phyloP scores from a whole-genome alignment of 2,888 invertebrate species.

The Caenorhabditis angaria region DNA sequence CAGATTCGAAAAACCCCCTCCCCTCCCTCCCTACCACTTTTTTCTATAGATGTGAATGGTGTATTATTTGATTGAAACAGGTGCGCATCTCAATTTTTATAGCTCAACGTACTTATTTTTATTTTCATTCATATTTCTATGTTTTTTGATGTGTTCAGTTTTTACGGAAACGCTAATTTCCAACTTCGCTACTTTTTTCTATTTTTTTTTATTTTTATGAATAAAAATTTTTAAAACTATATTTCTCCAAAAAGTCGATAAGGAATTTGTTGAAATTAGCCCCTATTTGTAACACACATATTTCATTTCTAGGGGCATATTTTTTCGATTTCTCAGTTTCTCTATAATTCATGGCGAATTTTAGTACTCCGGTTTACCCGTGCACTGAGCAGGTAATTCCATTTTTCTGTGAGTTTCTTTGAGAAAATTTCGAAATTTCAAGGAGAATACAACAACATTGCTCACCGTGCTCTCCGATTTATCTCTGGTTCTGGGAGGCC shows the following conservation, averaged over 20 bases:
- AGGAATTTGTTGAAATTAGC: too few species aligned
- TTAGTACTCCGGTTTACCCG: background rate
- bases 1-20: constrained; percentile 1
- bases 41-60: background rate
- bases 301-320: background rate
- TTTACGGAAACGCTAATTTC: constrained; percentile 11
- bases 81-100: constrained; percentile 12
- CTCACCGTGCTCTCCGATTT: background rate
- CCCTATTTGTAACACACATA: background rate
- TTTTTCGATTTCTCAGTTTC: constrained; percentile 6
- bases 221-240: background rate
- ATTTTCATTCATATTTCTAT: background rate
- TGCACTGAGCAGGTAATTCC: background rate
- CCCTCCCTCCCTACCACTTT: background rate
- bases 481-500: constrained; percentile 31
- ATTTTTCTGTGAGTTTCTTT: background rate
- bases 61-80: constrained; percentile 9
- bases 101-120: background rate
- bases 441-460: background rate
- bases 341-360: too few species aligned
- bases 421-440: background rate
- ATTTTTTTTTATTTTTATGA: constrained; percentile 1
- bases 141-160: background rate
- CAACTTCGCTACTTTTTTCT: constrained; percentile 5
- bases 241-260: too few species aligned